A percentile compares a stretch with the other conserved stretches of the same genome.
phyloP scores from a whole-genome alignment of 2,113 vertebrate genomes.

The Psilopogon haemacephalus region DNA sequence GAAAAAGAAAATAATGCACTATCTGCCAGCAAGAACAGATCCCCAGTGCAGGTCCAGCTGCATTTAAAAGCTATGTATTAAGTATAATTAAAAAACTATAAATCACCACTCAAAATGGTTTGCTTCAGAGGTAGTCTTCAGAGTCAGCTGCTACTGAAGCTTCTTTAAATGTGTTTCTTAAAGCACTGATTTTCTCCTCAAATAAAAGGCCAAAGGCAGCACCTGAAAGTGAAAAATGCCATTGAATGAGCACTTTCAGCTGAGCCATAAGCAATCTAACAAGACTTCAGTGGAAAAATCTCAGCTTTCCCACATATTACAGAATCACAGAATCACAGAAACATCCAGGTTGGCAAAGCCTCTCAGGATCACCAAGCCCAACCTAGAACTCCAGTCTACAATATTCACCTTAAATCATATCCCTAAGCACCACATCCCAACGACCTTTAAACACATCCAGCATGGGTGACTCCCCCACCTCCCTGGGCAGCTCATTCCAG shows the following conservation, averaged over 20 bases:
- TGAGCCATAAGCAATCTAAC: background rate
- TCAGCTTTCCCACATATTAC: background rate
- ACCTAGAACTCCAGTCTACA: too few relatives aligned
- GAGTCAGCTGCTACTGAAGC: slow-evolving; percentile 34
- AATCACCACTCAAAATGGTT: slow-evolving; percentile 33
- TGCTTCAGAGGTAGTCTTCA: slow-evolving; percentile 17
- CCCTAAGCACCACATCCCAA: too few relatives aligned
- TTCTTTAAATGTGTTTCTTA: background rate
- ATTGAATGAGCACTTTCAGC: background rate
- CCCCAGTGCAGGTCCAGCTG: slow-evolving; percentile 15
- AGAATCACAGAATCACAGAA: too few relatives aligned
- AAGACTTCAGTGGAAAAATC: background rate
- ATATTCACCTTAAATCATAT: too few relatives aligned
- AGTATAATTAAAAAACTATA: slow-evolving; percentile 53
- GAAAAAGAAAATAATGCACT: background rate
- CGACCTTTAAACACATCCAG: too few relatives aligned
- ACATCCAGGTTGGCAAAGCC: too few relatives aligned
- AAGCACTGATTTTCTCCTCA: background rate
- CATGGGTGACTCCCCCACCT: too few relatives aligned
- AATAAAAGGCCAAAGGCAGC: background rate
- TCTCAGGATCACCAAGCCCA: too few relatives aligned
- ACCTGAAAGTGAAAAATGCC: background rate
- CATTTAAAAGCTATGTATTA: slow-evolving; percentile 37
- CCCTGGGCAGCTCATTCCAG: too few relatives aligned
- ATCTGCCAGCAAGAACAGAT: slow-evolving; percentile 28